phyloP scores from a whole-genome alignment of 1,140 invertebrate genomes.

The Drosophila willistoni region DNA sequence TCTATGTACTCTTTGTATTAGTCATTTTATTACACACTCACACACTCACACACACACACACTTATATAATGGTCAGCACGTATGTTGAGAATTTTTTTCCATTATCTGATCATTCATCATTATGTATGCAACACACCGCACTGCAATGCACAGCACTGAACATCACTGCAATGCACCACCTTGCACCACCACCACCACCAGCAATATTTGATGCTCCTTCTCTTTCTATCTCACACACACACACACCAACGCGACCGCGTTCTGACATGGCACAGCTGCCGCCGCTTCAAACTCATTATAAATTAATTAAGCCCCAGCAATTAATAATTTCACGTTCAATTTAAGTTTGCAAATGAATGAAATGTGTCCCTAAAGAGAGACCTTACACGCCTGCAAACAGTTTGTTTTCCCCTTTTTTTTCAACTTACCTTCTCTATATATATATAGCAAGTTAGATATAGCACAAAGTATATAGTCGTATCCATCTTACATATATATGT shows the following conservation, averaged over 20 bases:
- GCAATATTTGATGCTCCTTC: conserved; percentile 1
- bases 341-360: conserved; percentile 73
- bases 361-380: conserved; percentile 55
- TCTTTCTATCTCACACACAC: not conserved
- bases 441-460: not conserved
- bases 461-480: not conserved
- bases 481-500: not conserved
- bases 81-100: conserved; percentile 11
- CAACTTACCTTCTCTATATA: not conserved
- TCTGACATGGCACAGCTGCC: conserved; percentile 62
- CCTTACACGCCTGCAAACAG: conserved; percentile 22
- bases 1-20: conserved; percentile 4
- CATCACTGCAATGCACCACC: conserved; percentile 32
- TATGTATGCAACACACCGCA: conserved; percentile 11
- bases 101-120: conserved; percentile 19
- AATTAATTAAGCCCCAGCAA: conserved; percentile 71
- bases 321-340: conserved; percentile 80
- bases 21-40: not conserved
- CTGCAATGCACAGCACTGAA: conserved; percentile 1
- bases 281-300: conserved; percentile 68
- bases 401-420: not conserved
- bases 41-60: not conserved
- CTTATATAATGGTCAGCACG: conserved; percentile 11
- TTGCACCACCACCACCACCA: conserved; percentile 10
- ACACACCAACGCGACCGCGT: conserved; percentile 20